Base-by-base conservation (phyloP, 2,888 invertebrate species). In the Dendrolimus houi region DNA sequence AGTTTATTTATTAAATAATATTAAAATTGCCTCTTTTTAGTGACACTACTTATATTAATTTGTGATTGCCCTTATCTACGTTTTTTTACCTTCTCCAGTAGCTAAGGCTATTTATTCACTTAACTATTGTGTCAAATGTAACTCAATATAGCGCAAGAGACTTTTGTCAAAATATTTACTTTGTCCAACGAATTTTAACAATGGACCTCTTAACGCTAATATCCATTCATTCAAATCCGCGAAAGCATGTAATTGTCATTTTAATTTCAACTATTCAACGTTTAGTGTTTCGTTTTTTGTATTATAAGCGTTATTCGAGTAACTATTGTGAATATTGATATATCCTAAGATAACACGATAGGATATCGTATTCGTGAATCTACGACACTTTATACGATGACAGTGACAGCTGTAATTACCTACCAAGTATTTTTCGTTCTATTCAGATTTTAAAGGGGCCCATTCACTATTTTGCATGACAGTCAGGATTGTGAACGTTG, bases 151-250 rank as follows among this genome's bases (percentile, higher is more conserved):
- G 77, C 80, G 81, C 83, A 82, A 86, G 77, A 80, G 77, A 81
- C 78, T 83, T 81, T 87, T 87, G 88, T 89, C 89, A 89, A 75
- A 90, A 90, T 88, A 90, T 90, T 90, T 90, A 87, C 87, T 85
- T 81, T 80, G 69, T 72, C 70, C 76, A 64, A 69, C 75, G 64
- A 67, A 68, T 69, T 73, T 64, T 58, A 68, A 87, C 87, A 89
- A 88, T 77, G 60, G 79, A 59, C 64, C 77, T 79, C 77, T 85
- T 79, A 79, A 78, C 75, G 80, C 84, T 83, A 84, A 86, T 87
- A 87, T 81, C 69, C 68, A 64, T 62, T 69, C 77, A 80, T 81
- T 81, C 72, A 77, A 71, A 75, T 71, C 66, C 69, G 66, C 69
- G 68, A 69, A 66, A 68, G 72, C 69, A 72, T 71, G 71, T 75